These are phyloP conservation scores for Micromussa lordhowensis DNA, from an alignment of 92 coral and sea anemone genomes.

Conservation along the genomic window DNA sequence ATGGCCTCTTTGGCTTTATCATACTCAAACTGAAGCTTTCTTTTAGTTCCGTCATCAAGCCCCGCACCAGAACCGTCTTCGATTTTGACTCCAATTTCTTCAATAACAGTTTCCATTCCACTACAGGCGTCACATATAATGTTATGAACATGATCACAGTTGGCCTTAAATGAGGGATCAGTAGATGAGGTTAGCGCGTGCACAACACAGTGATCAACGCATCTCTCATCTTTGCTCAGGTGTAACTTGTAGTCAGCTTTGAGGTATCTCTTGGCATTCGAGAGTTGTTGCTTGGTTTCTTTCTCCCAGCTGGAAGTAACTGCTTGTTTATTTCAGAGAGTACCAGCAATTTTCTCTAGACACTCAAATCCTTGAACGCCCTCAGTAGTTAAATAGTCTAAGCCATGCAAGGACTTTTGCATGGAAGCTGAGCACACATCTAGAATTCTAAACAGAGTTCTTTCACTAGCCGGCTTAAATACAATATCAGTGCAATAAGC, in stretches of 20 bases:
- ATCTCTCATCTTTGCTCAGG: constrained; percentile 54
- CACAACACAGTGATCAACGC: constrained; percentile 31
- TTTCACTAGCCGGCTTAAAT: constrained; percentile 37
- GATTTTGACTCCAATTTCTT: constrained; percentile 13
- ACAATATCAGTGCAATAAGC: constrained; percentile 34
- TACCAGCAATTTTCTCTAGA: constrained; percentile 7
- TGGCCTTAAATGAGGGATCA: constrained; percentile 12
- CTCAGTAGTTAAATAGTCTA: constrained; percentile 33
- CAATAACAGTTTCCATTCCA: constrained; percentile 24
- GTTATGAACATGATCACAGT: constrained; percentile 5
- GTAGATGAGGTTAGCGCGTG: background rate
- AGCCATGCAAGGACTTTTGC: constrained; percentile 43
- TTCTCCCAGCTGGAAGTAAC: constrained; percentile 13
- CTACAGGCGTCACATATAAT: constrained; percentile 16
- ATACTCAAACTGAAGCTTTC: constrained; percentile 30
- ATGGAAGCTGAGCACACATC: constrained; percentile 50
- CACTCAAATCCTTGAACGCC: constrained; percentile 39
- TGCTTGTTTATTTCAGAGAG: background rate
- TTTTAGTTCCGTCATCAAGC: too few species aligned
- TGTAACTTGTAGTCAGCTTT: constrained; percentile 62
- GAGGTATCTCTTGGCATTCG: constrained; percentile 53
- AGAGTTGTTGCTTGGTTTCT: constrained; percentile 11
- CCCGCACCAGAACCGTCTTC: background rate
- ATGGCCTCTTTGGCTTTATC: background rate
- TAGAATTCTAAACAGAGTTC: constrained; percentile 38